A percentile compares a stretch with the other conserved stretches of the same genome.
Evolutionary conservation across 2,797 vertebrate genomes (phyloP).

Genomic region (Myotis findleyi): DNA sequence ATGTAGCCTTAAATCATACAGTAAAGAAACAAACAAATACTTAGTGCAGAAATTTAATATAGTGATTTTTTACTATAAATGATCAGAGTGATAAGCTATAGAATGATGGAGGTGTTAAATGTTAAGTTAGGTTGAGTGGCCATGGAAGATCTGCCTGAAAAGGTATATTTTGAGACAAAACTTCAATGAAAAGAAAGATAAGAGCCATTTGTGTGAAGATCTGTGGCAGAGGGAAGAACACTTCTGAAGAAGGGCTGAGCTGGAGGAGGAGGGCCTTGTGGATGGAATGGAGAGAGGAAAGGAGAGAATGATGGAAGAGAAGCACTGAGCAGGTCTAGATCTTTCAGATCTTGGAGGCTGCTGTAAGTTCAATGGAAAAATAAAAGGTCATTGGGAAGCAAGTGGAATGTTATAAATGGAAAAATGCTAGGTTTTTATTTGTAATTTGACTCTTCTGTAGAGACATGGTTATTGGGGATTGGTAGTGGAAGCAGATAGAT

Average conservation of each 20-base stretch:
- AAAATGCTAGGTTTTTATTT: neutral
- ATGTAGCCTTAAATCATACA: neutral
- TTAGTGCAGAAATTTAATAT: neutral
- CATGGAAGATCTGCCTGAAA: neutral
- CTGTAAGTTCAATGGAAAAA: neutral
- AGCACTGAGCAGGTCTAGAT: neutral
- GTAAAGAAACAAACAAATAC: neutral
- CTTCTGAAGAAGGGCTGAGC: neutral
- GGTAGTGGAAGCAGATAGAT: neutral
- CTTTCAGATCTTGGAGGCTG: neutral
- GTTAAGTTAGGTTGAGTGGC: neutral
- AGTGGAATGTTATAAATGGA: neutral
- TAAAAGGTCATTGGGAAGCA: neutral
- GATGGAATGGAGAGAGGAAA: neutral
- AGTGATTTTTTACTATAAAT: neutral
- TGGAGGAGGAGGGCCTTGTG: neutral
- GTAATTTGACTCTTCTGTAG: neutral
- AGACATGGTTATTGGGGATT: neutral
- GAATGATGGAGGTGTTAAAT: neutral
- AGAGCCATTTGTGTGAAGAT: neutral
- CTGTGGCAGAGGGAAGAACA: neutral
- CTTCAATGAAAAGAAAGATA: neutral
- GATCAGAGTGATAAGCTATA: neutral
- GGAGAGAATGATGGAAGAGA: neutral
- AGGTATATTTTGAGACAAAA: neutral